Conservation (phyloP, 2,797 vertebrate genomes). For the Sphenopsis melanotis region DNA sequence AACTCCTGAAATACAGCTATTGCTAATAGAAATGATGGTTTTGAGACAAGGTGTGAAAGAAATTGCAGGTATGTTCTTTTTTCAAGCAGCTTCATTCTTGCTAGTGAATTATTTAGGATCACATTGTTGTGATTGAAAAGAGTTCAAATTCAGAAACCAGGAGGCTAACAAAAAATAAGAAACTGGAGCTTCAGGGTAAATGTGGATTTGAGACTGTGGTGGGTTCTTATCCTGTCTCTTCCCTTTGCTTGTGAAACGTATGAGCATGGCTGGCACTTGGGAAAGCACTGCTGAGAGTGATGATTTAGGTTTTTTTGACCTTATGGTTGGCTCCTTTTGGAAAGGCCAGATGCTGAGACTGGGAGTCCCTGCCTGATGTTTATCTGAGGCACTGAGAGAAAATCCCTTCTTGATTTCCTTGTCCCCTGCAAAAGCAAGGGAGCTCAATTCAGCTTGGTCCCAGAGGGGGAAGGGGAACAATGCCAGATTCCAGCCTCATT, state of each 20-base stretch:
- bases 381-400: neutral
- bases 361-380: neutral
- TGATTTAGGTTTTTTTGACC: neutral
- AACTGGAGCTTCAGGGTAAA: neutral
- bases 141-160: neutral
- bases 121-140: neutral
- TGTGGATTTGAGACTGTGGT: neutral
- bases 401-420: neutral
- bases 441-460: neutral
- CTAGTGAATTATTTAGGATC: neutral
- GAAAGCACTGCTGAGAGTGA: neutral
- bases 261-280: accelerated
- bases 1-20: neutral
- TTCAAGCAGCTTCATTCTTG: neutral
- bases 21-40: neutral
- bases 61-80: neutral
- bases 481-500: neutral
- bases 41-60: neutral
- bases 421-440: neutral
- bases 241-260: neutral
- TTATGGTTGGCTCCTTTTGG: neutral
- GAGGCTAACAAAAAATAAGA: neutral
- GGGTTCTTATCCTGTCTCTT: neutral
- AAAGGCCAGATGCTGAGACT: neutral
- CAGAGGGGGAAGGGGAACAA: neutral